Percentiles rank a stretch among this genome's conserved stretches.
Evolutionary conservation across 1,140 invertebrate species (phyloP).

Genomic region (Caenorhabditis remanei): DNA sequence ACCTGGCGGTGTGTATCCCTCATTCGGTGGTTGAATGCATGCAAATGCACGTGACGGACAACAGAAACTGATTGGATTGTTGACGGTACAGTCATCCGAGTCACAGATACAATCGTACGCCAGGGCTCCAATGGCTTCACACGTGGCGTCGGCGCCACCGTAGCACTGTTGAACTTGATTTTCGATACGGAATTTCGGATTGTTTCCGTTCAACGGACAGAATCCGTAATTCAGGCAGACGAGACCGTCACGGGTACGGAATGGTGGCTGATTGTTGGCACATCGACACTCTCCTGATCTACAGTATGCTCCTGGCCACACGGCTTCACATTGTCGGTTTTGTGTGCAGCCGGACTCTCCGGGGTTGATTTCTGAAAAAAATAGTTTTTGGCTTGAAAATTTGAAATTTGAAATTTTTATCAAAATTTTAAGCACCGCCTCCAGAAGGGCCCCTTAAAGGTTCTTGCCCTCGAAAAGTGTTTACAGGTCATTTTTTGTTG

Average conservation of each 20-base stretch:
- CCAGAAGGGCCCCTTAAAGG: no score
- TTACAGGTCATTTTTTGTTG: no score
- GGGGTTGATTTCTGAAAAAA: conserved; percentile 75
- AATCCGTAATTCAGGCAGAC: conserved; percentile 78
- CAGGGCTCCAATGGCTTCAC: conserved; percentile 76
- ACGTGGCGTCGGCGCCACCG: conserved; percentile 76
- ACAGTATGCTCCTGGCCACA: conserved; percentile 77
- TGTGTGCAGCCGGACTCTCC: conserved; percentile 78
- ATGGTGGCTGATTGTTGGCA: conserved; percentile 77
- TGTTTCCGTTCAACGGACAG: conserved; percentile 77
- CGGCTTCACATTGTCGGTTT: conserved; percentile 77
- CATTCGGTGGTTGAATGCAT: conserved; percentile 77
- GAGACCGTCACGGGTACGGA: conserved; percentile 74
- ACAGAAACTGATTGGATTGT: conserved; percentile 77
- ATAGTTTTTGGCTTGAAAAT: no score
- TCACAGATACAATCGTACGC: conserved; percentile 78
- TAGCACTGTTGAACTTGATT: conserved; percentile 78
- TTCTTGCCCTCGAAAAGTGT: no score
- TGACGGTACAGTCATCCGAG: conserved; percentile 77
- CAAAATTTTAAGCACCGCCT: no score
- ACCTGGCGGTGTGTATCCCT: conserved; percentile 77
- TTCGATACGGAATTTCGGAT: conserved; percentile 77
- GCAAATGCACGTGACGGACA: conserved; percentile 77
- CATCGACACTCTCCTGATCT: conserved; percentile 75
- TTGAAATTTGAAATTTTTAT: no score